phyloP scores from a whole-genome alignment of 2,113 vertebrate species.

The Phylloscopus trochiloides region DNA sequence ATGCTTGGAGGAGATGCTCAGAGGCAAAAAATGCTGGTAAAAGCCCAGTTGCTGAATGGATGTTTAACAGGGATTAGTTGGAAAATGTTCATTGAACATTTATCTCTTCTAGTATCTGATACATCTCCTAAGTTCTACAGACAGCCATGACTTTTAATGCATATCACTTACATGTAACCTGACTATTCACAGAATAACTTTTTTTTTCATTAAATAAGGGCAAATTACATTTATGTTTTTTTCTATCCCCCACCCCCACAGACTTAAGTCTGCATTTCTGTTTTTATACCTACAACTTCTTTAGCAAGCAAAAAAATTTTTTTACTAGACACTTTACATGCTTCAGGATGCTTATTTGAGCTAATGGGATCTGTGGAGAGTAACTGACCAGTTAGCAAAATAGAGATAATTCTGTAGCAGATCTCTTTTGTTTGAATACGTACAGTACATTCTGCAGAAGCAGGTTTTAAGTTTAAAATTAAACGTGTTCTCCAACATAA shows the following conservation, averaged over 20 bases:
- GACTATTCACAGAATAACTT: background rate
- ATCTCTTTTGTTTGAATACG: background rate
- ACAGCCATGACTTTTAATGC: background rate
- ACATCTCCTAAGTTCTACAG: background rate
- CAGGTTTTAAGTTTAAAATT: background rate
- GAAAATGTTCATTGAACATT: background rate
- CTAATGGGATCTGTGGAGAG: background rate
- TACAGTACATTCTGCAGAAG: background rate
- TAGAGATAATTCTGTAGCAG: background rate
- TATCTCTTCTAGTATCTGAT: background rate
- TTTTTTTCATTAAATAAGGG: background rate
- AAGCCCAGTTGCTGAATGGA: background rate
- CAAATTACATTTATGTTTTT: background rate
- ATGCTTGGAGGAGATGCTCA: background rate
- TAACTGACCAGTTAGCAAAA: background rate
- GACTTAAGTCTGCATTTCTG: background rate
- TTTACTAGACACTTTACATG: background rate
- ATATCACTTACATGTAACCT: background rate
- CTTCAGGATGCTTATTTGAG: background rate
- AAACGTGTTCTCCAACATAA: background rate
- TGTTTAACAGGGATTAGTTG: background rate
- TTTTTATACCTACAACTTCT: background rate
- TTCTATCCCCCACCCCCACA: fast-evolving
- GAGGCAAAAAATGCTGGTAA: background rate
- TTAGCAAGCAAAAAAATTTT: background rate